Base-by-base conservation (phyloP, 2,113 vertebrate species). In the Oenanthe melanoleuca region DNA sequence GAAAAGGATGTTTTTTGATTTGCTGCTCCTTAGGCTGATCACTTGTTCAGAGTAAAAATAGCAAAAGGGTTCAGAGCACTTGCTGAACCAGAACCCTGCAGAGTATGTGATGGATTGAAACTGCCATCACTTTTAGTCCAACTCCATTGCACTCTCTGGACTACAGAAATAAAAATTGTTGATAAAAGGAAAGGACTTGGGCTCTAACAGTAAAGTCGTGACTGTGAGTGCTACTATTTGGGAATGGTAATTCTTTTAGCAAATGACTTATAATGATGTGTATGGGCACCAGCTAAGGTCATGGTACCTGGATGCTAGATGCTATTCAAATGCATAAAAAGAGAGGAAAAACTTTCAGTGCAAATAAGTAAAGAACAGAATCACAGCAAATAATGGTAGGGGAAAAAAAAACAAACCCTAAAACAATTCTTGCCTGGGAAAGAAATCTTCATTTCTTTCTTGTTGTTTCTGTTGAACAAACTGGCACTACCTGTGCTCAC, bases 41-140 rank as follows among this genome's bases (percentile, higher is more conserved):
- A 80, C 73, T 64, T 66, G 33, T 44, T 66, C 56, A 9, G 34
- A 69, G 22, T 8, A 93, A 73, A 96, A 91, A 86, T 37, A 86
- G 14, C 38, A 87, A 59, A 94, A 91, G 7, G 6, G 4, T 73
- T 61, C 66, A 81, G 56, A 87, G 55, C 42, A 71, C 45, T 86
- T 94, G 49, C 71, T 92, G 88, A 96, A 89, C 45, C 31, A 84
- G 73, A 92, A 53, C 31, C 50, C 72, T 84, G 75, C 50, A 66
- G 57, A 55, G 37, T 60, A 44, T 0, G 3, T 67, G 84, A 96
- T 80, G 44, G 67, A 79, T 79, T 91, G 78, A 94, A 81, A 86
- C 59, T 59, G 74, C 56, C 33, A 71, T 45, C 26, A 63, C 78
- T 93, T 94, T 88, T 92, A 71, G n/a, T 78, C 69, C 49, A 50